Percentiles rank a stretch among this genome's conserved stretches.
Evolutionary conservation across 1,140 invertebrate species (phyloP).

Genomic region (Diorhabda sublineata): DNA sequence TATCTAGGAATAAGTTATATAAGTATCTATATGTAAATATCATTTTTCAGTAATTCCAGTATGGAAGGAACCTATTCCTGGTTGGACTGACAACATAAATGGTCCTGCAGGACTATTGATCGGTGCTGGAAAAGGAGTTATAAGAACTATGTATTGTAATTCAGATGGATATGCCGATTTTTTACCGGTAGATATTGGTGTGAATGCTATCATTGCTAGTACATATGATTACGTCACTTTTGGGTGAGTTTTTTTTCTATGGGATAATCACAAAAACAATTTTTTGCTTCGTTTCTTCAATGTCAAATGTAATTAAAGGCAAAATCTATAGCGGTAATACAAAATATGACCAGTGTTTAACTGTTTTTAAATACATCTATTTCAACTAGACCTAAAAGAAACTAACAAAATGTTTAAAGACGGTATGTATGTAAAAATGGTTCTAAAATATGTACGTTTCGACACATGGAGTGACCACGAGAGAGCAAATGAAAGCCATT

Average conservation of each 20-base stretch:
- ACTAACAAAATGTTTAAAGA: no score
- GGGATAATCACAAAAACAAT: no score
- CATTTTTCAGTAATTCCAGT: constrained; percentile 64
- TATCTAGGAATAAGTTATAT: not conserved
- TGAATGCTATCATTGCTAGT: constrained; percentile 64
- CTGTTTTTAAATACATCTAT: no score
- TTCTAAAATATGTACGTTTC: no score
- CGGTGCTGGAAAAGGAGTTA: constrained; percentile 78
- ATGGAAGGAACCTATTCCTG: constrained; percentile 74
- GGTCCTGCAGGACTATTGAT: constrained; percentile 77
- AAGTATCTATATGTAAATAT: not conserved
- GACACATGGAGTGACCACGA: no score
- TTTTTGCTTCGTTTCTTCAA: no score
- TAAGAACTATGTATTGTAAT: constrained; percentile 80
- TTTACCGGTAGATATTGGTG: constrained; percentile 78
- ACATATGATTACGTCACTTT: not conserved
- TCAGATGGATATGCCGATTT: constrained; percentile 76
- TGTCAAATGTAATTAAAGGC: no score
- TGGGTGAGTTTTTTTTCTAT: not conserved
- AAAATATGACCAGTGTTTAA: no score
- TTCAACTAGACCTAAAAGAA: no score
- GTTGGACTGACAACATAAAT: constrained; percentile 94
- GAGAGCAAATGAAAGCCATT: no score
- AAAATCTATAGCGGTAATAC: no score
- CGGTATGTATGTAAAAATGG: no score